A percentile compares a stretch with the other conserved stretches of the same genome.
phyloP scores from a whole-genome alignment of 2,888 invertebrate genomes.

The Slavum lentiscoides region DNA sequence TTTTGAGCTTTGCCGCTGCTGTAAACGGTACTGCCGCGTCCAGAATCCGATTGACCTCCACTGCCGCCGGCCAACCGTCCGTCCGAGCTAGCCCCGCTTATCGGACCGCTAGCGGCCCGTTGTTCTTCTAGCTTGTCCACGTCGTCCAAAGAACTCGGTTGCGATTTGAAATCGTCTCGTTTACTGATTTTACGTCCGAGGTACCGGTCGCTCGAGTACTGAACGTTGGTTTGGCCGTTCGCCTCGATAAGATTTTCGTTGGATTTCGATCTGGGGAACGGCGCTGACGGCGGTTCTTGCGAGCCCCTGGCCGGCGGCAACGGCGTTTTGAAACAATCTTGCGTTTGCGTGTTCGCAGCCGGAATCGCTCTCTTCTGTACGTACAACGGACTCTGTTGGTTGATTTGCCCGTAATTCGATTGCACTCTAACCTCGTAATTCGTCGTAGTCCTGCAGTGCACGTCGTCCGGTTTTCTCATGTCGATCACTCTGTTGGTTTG shows the following conservation, averaged over 20 bases:
- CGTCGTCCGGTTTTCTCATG: conserved; percentile 46
- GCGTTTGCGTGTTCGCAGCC: neutral
- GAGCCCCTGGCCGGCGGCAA: conserved; percentile 17
- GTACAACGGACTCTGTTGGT: conserved; percentile 37
- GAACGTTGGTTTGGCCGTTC: conserved; percentile 28
- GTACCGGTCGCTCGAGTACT: conserved; percentile 45
- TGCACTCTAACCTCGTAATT: conserved; percentile 56
- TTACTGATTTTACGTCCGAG: conserved; percentile 40
- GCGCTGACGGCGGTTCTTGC: neutral
- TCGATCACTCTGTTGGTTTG: conserved; percentile 47
- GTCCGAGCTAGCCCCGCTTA: conserved; percentile 66
- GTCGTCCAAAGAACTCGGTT: conserved; percentile 50
- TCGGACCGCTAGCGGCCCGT: conserved; percentile 50
- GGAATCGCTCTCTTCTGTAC: conserved; percentile 31
- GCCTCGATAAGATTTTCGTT: conserved; percentile 40
- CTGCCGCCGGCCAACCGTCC: conserved; percentile 72
- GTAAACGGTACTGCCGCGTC: conserved; percentile 79
- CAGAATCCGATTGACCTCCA: conserved; percentile 71
- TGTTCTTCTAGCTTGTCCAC: conserved; percentile 43
- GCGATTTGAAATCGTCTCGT: conserved; percentile 50
- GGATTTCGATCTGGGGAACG: conserved; percentile 43
- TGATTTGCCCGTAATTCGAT: conserved; percentile 44
- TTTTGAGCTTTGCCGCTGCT: conserved; percentile 69
- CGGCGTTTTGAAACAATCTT: conserved; percentile 43
- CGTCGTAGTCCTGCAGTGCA: conserved; percentile 35